Base-by-base conservation (phyloP, 1,140 invertebrate species). In the Listronotus bonariensis region DNA sequence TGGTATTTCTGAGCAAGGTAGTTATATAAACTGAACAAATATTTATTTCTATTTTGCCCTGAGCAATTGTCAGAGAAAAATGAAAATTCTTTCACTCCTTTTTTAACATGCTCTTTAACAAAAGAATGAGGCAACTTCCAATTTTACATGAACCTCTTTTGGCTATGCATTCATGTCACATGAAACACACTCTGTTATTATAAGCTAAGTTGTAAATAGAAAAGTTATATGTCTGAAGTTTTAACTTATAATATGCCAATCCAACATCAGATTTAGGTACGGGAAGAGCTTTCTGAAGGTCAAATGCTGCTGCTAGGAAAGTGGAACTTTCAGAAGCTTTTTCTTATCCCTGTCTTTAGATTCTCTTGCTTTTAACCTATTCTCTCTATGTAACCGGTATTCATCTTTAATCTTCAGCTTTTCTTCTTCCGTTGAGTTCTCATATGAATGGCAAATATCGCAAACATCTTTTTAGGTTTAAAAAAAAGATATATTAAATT, bases 11-110 rank as follows among this genome's bases (percentile, higher is more conserved):
- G 58, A 11, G 71, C 57, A n/a, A 79, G 57, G 49, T 67, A 73
- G 7, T 72, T 68, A 49, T 79, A 78, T 79, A 74, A 8, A 77
- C 76, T 9, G 64, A 54, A 67, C 77, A 79, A 55, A 26, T 3
- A 26, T 26, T 1, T 26, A 26, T 26, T 78, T n/a, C n/a, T n/a
- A n/a, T n/a, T n/a, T n/a, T n/a, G n/a, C n/a, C n/a, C n/a, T n/a
- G n/a, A n/a, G n/a, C n/a, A n/a, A n/a, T n/a, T 79, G 53, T 79
- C 77, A 0, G 74, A 76, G 63, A 73, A 77, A 67, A 77, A 74
- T 18, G 61, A 46, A 41, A 77, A 72, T 49, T 77, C 20, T 68
- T 76, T 14, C 66, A 53, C 6, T 63, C 70, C 20, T n/a, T 65
- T 64, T 55, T 56, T 34, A 59, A 68, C 58, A 45, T 41, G 7